phyloP scores from a whole-genome alignment of 1,140 invertebrate species.

The Penaeus indicus region DNA sequence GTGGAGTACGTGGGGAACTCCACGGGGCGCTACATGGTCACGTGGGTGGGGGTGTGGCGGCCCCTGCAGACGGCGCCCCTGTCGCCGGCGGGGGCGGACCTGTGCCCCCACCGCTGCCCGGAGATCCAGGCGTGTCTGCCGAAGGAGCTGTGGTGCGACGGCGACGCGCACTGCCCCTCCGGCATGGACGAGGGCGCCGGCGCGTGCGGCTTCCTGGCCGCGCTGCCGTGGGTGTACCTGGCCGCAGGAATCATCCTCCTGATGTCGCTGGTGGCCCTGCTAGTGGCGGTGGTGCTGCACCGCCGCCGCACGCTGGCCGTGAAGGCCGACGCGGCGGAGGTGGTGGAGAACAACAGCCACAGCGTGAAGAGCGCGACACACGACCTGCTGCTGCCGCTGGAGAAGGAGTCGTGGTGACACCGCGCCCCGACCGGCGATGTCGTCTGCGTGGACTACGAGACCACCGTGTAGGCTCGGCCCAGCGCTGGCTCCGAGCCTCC shows the following conservation, averaged over 20 bases:
- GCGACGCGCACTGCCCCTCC: conserved; percentile 69
- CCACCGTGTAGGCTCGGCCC: conserved; percentile 60
- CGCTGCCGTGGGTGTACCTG: conserved; percentile 64
- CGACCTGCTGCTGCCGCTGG: conserved; percentile 61
- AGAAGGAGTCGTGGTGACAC: conserved; percentile 66
- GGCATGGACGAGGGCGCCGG: conserved; percentile 64
- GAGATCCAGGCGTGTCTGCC: conserved; percentile 73
- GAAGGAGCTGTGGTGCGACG: conserved; percentile 74
- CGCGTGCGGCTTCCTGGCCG: conserved; percentile 63
- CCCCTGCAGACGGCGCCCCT: conserved; percentile 64
- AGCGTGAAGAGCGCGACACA: conserved; percentile 63
- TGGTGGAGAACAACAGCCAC: conserved; percentile 64
- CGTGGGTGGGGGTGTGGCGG: conserved; percentile 65
- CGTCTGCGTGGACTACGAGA: conserved; percentile 65
- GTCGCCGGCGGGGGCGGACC: conserved; percentile 61
- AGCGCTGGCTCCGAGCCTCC: neutral
- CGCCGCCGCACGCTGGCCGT: conserved; percentile 50
- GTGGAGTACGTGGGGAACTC: conserved; percentile 59
- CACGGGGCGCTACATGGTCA: conserved; percentile 40
- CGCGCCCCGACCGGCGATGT: conserved; percentile 63
- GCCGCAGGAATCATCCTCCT: conserved; percentile 55
- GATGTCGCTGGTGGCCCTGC: conserved; percentile 55
- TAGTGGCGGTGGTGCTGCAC: conserved; percentile 62
- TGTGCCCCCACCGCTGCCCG: conserved; percentile 67
- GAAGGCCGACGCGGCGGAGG: conserved; percentile 55